Conservation (phyloP, 2,888 invertebrate genomes). For the Anthophora plumipes region DNA sequence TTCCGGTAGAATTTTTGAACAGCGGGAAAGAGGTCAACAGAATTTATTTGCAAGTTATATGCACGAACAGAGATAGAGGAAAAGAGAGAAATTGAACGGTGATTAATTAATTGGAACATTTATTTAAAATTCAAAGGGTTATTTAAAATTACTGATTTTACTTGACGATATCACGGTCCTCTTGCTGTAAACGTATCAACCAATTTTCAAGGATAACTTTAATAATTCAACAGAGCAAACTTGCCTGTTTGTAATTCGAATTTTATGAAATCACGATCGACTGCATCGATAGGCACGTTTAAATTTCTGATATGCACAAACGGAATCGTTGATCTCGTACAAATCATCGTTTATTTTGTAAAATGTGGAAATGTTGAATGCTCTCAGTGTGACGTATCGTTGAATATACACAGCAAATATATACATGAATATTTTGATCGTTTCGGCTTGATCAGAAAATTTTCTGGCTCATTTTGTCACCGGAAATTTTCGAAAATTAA, state of each 20-base stretch:
- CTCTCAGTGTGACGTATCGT: not conserved
- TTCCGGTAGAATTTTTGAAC: not conserved
- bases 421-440: not conserved
- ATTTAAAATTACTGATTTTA: too few species aligned
- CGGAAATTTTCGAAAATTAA: too few species aligned
- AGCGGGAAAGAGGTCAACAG: slow-evolving; percentile 2
- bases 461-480: not conserved
- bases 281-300: not conserved
- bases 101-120: not conserved
- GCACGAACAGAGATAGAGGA: not conserved
- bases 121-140: too few species aligned
- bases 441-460: not conserved
- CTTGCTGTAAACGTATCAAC: not conserved
- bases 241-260: not conserved
- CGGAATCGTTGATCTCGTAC: not conserved
- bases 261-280: not conserved
- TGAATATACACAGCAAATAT: not conserved
- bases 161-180: too few species aligned
- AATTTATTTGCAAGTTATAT: slow-evolving; percentile 14
- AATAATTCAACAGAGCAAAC: not conserved
- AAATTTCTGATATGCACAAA: not conserved
- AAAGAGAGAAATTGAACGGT: not conserved
- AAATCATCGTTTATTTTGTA: not conserved
- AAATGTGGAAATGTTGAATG: not conserved
- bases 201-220: not conserved